Evolutionary conservation across 2,113 vertebrate genomes (phyloP).

Genomic region (Petrocephalus zakoni): DNA sequence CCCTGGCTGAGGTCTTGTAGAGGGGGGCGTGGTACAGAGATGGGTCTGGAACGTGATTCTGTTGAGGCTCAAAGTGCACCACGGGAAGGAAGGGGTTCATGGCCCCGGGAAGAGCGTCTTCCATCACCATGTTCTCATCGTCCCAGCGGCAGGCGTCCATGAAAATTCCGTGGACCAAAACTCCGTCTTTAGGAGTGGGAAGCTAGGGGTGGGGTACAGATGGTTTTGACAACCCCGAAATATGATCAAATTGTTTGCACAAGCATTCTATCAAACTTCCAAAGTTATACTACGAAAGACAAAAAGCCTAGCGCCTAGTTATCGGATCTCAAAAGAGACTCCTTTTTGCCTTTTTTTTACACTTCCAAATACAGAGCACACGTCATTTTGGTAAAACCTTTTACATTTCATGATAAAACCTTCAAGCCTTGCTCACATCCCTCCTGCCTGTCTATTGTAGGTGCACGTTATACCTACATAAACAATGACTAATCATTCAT

Average conservation of each 20-base stretch:
- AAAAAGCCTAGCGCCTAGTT: not conserved
- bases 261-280: not conserved
- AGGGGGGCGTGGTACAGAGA: conserved; percentile 63
- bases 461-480: not conserved
- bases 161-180: conserved; percentile 71
- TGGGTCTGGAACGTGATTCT: conserved; percentile 55
- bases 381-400: too few species aligned
- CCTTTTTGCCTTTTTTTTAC: not conserved
- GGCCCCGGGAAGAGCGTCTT: conserved; percentile 58
- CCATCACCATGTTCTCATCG: conserved; percentile 59
- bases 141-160: conserved; percentile 73
- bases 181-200: conserved; percentile 58
- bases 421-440: not conserved
- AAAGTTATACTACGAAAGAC: not conserved
- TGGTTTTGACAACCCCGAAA: not conserved
- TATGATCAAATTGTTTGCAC: not conserved
- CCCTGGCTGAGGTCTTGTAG: conserved; percentile 70
- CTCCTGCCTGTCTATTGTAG: not conserved
- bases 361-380: not conserved
- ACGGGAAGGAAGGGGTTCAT: conserved; percentile 66
- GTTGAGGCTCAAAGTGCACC: conserved; percentile 68
- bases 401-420: not conserved
- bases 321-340: not conserved
- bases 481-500: not conserved
- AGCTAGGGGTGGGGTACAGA: conserved; percentile 48